phyloP scores from a whole-genome alignment of 2,888 invertebrate genomes.

The Geophilus truncorum region DNA sequence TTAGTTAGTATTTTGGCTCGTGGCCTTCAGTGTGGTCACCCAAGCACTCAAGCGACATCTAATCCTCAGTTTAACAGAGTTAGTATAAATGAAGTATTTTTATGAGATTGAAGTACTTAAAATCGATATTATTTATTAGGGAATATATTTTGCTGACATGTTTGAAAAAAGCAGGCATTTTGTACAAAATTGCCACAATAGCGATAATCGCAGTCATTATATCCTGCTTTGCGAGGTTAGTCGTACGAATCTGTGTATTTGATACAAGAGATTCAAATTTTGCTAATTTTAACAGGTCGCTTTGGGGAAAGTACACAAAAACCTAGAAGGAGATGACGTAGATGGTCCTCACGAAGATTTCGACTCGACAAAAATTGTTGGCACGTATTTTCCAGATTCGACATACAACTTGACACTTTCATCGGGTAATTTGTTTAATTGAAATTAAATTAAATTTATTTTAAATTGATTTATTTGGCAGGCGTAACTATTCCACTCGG shows the following conservation, averaged over 20 bases:
- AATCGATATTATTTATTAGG: constrained; percentile 43
- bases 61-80: constrained; percentile 32
- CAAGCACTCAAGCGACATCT: neutral
- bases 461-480: constrained; percentile 31
- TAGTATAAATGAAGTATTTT: too few species aligned
- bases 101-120: too few species aligned
- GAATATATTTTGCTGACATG: constrained; percentile 45
- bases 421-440: constrained; percentile 38
- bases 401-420: constrained; percentile 37
- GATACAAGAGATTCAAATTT: neutral
- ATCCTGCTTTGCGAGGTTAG: constrained; percentile 53
- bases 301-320: constrained; percentile 34
- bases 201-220: constrained; percentile 45
- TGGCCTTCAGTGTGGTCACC: constrained; percentile 50
- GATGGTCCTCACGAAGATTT: constrained; percentile 37
- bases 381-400: constrained; percentile 40
- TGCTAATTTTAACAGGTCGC: constrained; percentile 15
- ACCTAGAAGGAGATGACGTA: constrained; percentile 37
- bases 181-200: constrained; percentile 45
- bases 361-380: constrained; percentile 39
- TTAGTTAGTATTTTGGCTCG: constrained; percentile 51
- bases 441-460: too few species aligned
- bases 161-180: constrained; percentile 51
- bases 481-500: constrained; percentile 41
- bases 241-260: neutral